Conservation (phyloP, 2,113 vertebrate species). For the Neolamprologus fasciatus region DNA sequence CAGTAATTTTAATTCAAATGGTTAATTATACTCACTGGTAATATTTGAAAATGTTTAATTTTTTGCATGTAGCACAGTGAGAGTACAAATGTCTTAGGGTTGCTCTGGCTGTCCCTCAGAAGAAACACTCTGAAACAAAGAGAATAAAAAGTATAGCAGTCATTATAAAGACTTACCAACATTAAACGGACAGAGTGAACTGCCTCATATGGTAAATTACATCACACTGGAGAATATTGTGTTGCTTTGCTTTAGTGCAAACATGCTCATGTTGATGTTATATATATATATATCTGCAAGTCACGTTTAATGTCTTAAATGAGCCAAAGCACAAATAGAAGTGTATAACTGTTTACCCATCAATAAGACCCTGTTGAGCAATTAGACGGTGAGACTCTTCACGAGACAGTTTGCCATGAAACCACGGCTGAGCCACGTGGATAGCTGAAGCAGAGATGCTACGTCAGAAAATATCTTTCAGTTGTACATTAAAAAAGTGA, state of each 20-base stretch:
- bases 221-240: not conserved
- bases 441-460: slow-evolving; percentile 71
- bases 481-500: not conserved
- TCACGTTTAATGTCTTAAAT: not conserved
- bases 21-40: slow-evolving; percentile 81
- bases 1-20: not conserved
- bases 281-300: not conserved
- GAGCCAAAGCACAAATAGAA: not conserved
- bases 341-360: slow-evolving; percentile 74
- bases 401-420: slow-evolving; percentile 91
- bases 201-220: not conserved
- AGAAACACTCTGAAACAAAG: slow-evolving; percentile 84
- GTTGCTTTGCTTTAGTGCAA: not conserved
- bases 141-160: not conserved
- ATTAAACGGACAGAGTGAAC: not conserved
- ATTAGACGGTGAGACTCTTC: slow-evolving; percentile 91
- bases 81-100: slow-evolving; percentile 93
- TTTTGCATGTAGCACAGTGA: slow-evolving; percentile 92
- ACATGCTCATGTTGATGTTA: not conserved
- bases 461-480: not conserved
- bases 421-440: slow-evolving; percentile 91
- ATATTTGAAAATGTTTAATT: slow-evolving; percentile 98
- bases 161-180: not conserved
- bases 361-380: slow-evolving; percentile 87
- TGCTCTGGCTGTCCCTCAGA: slow-evolving; percentile 96